Percentiles rank a stretch among this genome's conserved stretches.
Conservation (phyloP, 2,113 vertebrate species). For the Callorhinus ursinus region DNA sequence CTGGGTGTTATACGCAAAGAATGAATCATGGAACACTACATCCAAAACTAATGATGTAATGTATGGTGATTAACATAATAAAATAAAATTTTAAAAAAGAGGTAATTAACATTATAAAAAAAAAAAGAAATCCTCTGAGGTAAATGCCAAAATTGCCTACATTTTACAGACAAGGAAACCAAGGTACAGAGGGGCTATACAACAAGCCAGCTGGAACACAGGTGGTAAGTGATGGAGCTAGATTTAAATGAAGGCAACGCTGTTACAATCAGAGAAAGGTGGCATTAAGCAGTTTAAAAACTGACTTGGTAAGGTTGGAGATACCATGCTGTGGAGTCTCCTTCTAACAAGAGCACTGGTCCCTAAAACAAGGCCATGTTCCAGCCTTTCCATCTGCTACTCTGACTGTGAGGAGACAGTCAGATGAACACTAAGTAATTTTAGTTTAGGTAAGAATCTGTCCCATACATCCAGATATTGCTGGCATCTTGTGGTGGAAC, state of each 20-base stretch:
- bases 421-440: slow-evolving; percentile 52
- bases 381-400: slow-evolving; percentile 72
- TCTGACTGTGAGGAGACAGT: slow-evolving; percentile 64
- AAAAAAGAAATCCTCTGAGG: not conserved
- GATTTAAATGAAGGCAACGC: not conserved
- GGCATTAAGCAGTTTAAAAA: not conserved
- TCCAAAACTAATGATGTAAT: no score
- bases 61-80: no score
- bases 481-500: not conserved
- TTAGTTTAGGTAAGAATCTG: slow-evolving; percentile 72
- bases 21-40: no score
- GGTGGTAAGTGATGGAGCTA: not conserved
- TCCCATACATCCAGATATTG: slow-evolving; percentile 33
- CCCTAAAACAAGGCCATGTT: slow-evolving; percentile 72
- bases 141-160: not conserved
- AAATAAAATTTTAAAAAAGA: no score
- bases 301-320: not conserved
- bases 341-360: not conserved
- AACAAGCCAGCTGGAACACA: not conserved
- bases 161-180: not conserved
- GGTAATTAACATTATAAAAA: no score
- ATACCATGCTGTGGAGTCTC: fast-evolving
- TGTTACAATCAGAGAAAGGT: not conserved
- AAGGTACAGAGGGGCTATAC: not conserved
- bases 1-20: no score